These are phyloP conservation scores for Pimephales promelas DNA, from an alignment of 2,113 vertebrate species.

Conservation along the genomic window DNA sequence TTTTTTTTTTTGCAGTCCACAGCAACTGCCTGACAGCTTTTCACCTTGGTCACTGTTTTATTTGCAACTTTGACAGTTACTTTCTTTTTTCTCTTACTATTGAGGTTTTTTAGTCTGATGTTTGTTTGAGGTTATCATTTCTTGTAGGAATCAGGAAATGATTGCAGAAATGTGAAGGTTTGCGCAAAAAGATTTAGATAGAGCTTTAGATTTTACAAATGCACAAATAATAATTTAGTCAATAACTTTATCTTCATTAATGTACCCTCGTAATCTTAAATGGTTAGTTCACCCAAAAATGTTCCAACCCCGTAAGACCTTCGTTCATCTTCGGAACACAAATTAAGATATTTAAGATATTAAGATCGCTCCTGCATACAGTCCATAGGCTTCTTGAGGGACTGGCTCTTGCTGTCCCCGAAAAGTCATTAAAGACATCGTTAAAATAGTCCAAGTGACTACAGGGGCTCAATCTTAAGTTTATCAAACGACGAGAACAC, in stretches of 20 bases:
- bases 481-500: no score
- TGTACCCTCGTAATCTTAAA: no score
- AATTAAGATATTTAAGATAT: no score
- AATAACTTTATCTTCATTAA: neutral
- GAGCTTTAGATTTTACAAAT: neutral
- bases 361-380: no score
- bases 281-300: no score
- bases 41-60: slow-evolving; percentile 51
- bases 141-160: neutral
- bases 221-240: neutral
- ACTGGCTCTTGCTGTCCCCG: no score
- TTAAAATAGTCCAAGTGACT: no score
- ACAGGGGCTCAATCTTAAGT: no score
- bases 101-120: neutral
- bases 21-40: slow-evolving; percentile 58
- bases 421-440: no score
- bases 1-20: slow-evolving; percentile 60
- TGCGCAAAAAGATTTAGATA: neutral
- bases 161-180: neutral
- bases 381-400: no score
- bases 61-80: slow-evolving; percentile 49
- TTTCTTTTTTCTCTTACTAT: slow-evolving; percentile 17
- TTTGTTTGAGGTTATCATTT: slow-evolving; percentile 21
- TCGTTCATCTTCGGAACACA: no score
- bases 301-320: no score